Percentiles rank a stretch among this genome's conserved stretches.
phyloP scores from a whole-genome alignment of 2,113 vertebrate genomes.

The Ptilonorhynchus violaceus region DNA sequence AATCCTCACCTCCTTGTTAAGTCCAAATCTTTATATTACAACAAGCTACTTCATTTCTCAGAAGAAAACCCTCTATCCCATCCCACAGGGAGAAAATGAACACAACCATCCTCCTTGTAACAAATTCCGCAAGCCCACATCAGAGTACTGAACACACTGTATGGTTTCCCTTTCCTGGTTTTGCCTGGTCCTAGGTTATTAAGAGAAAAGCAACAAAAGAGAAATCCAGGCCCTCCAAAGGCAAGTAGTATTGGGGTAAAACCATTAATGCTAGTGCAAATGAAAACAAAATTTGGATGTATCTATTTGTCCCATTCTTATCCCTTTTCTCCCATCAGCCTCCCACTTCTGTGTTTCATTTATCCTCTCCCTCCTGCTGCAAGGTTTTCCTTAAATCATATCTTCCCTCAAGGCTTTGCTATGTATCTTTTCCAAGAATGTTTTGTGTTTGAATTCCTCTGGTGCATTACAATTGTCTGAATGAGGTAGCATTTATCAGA shows the following conservation, averaged over 20 bases:
- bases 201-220: background rate
- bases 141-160: background rate
- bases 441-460: background rate
- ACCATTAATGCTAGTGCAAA: background rate
- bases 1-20: background rate
- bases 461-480: background rate
- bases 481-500: background rate
- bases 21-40: background rate
- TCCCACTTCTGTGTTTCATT: background rate
- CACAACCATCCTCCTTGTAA: background rate
- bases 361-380: background rate
- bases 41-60: background rate
- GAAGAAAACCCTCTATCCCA: background rate
- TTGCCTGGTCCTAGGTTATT: background rate
- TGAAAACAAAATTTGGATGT: background rate
- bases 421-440: background rate
- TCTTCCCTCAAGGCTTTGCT: background rate
- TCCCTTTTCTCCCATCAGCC: background rate
- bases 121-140: background rate
- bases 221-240: background rate
- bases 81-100: background rate
- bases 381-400: background rate
- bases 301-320: background rate
- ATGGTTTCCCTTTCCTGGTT: background rate
- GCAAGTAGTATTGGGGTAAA: background rate